Evolutionary conservation across 2,797 vertebrate genomes (phyloP).

Genomic region (Nannoperca obscura): DNA sequence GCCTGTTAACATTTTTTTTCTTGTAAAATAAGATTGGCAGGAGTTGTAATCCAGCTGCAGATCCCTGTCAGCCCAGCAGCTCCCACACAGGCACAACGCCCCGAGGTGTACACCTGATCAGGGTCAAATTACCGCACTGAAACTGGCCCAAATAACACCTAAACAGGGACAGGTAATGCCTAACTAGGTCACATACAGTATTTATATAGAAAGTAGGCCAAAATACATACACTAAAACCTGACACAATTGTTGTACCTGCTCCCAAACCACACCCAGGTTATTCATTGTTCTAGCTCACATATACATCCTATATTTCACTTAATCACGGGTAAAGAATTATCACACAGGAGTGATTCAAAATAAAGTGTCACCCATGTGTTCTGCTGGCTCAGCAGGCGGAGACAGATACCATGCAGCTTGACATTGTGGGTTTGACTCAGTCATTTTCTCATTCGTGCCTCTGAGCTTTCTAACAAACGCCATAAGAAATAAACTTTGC

Average conservation of each 20-base stretch:
- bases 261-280: constrained; percentile 45
- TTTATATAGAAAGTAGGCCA: constrained; percentile 77
- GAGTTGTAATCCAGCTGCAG: constrained; percentile 23
- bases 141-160: constrained; percentile 69
- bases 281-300: constrained; percentile 27
- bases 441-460: constrained; percentile 25
- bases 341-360: not conserved
- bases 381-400: constrained; percentile 55
- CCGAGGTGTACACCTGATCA: constrained; percentile 37
- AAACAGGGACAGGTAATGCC: constrained; percentile 68
- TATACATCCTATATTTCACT: constrained; percentile 2
- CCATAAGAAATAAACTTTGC: constrained; percentile 10
- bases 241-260: constrained; percentile 29
- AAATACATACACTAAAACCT: constrained; percentile 61
- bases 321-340: constrained; percentile 30
- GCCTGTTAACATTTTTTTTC: not conserved
- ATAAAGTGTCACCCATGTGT: not conserved
- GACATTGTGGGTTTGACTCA: constrained; percentile 33
- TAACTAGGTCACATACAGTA: constrained; percentile 74
- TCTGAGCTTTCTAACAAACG: constrained; percentile 11
- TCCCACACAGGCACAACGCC: constrained; percentile 22
- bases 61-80: constrained; percentile 24
- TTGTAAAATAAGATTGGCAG: constrained; percentile 42
- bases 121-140: constrained; percentile 37
- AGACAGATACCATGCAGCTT: constrained; percentile 19